Evolutionary conservation across 2,888 invertebrate genomes (phyloP).

Genomic region (Ferdinandea cuprea): DNA sequence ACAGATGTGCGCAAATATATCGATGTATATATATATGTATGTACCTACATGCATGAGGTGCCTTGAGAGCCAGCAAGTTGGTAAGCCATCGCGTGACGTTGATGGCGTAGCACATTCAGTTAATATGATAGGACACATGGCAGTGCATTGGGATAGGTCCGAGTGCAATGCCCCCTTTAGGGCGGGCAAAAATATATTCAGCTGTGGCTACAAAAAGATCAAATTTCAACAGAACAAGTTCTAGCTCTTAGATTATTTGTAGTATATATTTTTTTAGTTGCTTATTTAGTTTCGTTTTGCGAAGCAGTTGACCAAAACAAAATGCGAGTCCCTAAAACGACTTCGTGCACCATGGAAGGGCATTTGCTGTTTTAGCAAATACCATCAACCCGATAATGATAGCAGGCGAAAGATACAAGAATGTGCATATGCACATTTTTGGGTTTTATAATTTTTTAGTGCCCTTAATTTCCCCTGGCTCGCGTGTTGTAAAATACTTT

Average conservation of each 20-base stretch:
- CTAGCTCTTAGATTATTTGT: no score
- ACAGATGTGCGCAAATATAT: conserved; percentile 34
- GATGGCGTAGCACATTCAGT: conserved; percentile 44
- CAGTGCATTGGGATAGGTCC: conserved; percentile 62
- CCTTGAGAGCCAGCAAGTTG: conserved; percentile 24
- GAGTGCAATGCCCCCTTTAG: conserved; percentile 64
- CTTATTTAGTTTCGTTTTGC: conserved; percentile 48
- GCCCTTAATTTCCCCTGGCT: conserved; percentile 9
- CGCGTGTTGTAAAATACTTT: conserved; percentile 16
- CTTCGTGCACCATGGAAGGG: conserved; percentile 34
- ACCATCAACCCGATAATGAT: conserved; percentile 16
- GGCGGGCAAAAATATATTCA: conserved; percentile 51
- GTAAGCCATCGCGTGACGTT: conserved; percentile 58
- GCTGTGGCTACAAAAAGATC: conserved; percentile 49
- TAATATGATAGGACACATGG: conserved; percentile 60
- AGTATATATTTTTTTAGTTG: background rate
- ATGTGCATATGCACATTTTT: conserved; percentile 33
- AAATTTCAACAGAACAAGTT: conserved; percentile 57
- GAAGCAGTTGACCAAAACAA: conserved; percentile 73
- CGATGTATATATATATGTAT: background rate
- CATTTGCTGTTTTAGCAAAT: conserved; percentile 13
- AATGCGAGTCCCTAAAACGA: conserved; percentile 67
- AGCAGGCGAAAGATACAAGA: conserved; percentile 19
- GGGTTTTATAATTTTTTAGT: conserved; percentile 19
- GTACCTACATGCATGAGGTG: conserved; percentile 15